Evolutionary conservation across 2,797 vertebrate genomes (phyloP), one percentile per base, ranked within the genome.

Genomic region (Mus caroli): DNA sequence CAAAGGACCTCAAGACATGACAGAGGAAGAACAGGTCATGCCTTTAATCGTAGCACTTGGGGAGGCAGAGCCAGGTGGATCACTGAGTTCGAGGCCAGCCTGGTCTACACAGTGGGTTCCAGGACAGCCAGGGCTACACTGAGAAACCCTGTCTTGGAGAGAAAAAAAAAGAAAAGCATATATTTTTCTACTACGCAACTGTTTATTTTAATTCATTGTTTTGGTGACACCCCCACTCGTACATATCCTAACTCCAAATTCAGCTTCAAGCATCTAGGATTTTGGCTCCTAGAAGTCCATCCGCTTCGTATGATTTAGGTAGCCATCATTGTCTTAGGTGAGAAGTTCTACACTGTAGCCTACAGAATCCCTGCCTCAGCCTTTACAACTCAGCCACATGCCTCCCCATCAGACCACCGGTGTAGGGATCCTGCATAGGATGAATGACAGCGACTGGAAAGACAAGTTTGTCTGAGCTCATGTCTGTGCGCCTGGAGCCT

Each of bases 261-360:
- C 50, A 86, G 78, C 78, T 93, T 90, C 76, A 28, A 46, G 26
- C 46, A 92, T 89, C 80, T 46, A 84, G 62, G 43, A 89, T 87
- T 95, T 94, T 85, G 56, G 43, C 75, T 85, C 37, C 52, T 88
- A 60, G 80, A 62, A 94, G 43, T 28, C 84, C 43, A 71, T 20
- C 28, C 43, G 10, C 28, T 50, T 92, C 89, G 46, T 67, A 22
- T 56, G 5, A 73, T 60, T 83, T 67, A 64, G 60, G 43, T 4
- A 46, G 54, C 11, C 83, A 56, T 26, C 67, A 85, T 20, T 73
- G 26, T 73, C 76, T 93, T 73, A 58, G 58, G 46, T 64, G 75
- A 94, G 22, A 92, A 93, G 20, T 84, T 56, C 62, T 54, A 56
- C 9, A 40, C 64, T 56, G 62, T 15, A 58, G 71, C 13, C 50